These are phyloP conservation scores for Misgurnus mizolepis DNA, from an alignment of 2,113 vertebrate species.

Conservation along the genomic window DNA sequence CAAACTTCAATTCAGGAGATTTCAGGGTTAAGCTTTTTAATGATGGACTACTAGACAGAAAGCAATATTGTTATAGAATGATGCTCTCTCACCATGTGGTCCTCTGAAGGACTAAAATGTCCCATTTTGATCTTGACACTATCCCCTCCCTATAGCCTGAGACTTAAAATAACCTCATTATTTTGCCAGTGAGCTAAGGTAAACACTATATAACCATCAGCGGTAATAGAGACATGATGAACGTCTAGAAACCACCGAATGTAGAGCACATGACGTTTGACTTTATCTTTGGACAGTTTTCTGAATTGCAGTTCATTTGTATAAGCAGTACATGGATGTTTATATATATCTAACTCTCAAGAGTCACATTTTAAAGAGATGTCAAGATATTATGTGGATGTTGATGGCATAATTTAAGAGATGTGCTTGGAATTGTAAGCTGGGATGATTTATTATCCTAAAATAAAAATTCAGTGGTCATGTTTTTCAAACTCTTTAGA, in stretches of 20 bases:
- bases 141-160: neutral
- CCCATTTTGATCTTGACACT: slow-evolving; percentile 28
- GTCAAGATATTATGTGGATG: too few relatives aligned
- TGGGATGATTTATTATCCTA: too few relatives aligned
- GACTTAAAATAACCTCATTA: slow-evolving; percentile 32
- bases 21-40: slow-evolving; percentile 10
- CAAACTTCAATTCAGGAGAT: neutral
- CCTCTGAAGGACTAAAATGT: slow-evolving; percentile 33
- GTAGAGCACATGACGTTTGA: slow-evolving; percentile 12
- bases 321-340: neutral
- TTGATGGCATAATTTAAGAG: too few relatives aligned
- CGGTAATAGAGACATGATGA: slow-evolving; percentile 12
- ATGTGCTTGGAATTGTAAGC: too few relatives aligned
- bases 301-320: neutral
- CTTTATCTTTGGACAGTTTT: slow-evolving; percentile 25
- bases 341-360: neutral
- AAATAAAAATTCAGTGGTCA: too few relatives aligned
- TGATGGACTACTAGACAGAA: slow-evolving; percentile 5
- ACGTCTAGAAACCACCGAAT: slow-evolving; percentile 10
- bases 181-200: slow-evolving; percentile 18
- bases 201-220: slow-evolving; percentile 11
- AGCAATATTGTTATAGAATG: slow-evolving; percentile 10
- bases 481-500: too few relatives aligned
- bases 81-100: slow-evolving; percentile 19
- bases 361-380: too few relatives aligned